A percentile compares a stretch with the other conserved stretches of the same genome.
Conservation (phyloP, 1,140 invertebrate species). For the Dinoponera quadriceps region DNA sequence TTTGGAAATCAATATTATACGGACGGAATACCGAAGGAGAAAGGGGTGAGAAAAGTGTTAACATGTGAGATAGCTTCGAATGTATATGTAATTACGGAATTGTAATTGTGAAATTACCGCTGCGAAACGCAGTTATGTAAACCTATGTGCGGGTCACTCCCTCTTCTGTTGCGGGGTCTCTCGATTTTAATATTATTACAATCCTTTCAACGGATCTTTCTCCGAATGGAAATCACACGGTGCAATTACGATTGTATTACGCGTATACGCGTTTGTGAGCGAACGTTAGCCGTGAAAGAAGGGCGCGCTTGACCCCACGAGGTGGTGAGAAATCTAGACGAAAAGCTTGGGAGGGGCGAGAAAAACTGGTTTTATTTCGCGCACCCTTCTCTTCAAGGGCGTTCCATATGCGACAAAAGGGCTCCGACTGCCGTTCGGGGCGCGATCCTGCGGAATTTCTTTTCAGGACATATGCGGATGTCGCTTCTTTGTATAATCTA, state of each 20-base stretch:
- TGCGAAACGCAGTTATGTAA: background rate
- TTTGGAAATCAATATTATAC: no score
- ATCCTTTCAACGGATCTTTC: background rate
- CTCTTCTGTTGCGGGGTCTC: background rate
- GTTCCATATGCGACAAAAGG: background rate
- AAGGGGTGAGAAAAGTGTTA: no score
- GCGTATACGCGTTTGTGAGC: background rate
- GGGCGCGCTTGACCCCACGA: slow-evolving; percentile 29
- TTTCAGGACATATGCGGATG: background rate
- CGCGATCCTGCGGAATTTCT: background rate
- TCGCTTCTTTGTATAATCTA: background rate
- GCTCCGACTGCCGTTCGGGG: background rate
- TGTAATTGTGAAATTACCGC: background rate
- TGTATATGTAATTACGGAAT: slow-evolving; percentile 19
- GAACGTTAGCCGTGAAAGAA: background rate
- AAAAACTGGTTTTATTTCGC: slow-evolving; percentile 59
- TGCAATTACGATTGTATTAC: background rate
- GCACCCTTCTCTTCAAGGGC: slow-evolving; percentile 34
- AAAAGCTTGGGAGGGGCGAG: slow-evolving; percentile 43
- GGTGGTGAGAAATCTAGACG: slow-evolving; percentile 1
- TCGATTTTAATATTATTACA: slow-evolving; percentile 24
- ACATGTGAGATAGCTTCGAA: no score
- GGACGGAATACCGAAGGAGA: no score
- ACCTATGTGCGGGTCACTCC: slow-evolving; percentile 21
- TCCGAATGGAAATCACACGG: slow-evolving; percentile 9